A percentile compares a stretch with the other conserved stretches of the same genome.
Evolutionary conservation across 2,797 vertebrate genomes (phyloP).

Genomic region (Malurus leucopterus): DNA sequence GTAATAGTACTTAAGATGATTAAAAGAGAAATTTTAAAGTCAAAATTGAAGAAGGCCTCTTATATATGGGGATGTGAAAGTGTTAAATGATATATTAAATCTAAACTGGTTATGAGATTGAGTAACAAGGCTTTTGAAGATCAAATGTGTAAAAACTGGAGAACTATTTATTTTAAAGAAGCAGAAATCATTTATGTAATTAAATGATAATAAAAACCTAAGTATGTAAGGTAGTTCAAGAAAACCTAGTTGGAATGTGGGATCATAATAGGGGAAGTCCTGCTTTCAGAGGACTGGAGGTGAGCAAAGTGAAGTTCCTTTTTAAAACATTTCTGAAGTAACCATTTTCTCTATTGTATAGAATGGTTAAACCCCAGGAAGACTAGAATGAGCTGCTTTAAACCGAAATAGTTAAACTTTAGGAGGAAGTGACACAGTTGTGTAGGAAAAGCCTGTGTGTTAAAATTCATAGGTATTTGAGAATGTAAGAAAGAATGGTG

Average conservation of each 20-base stretch:
- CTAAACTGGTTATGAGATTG: background rate
- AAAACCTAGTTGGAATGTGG: background rate
- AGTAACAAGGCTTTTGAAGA: background rate
- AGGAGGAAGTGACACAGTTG: background rate
- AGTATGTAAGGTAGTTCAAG: background rate
- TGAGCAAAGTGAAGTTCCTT: background rate
- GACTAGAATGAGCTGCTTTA: background rate
- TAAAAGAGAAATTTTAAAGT: background rate
- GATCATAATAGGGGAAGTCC: fast-evolving
- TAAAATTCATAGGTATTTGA: background rate
- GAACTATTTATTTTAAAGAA: background rate
- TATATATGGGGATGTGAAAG: background rate
- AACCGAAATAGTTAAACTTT: background rate
- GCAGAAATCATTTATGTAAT: background rate
- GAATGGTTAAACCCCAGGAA: background rate
- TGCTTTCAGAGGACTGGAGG: background rate
- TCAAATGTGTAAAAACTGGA: background rate
- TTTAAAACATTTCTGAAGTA: background rate
- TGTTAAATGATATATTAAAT: background rate
- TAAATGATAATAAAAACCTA: background rate
- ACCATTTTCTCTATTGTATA: background rate
- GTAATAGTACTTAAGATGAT: background rate
- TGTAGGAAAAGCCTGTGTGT: background rate
- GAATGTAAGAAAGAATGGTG: background rate
- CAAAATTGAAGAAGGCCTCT: background rate